Conservation (phyloP, 2,888 invertebrate genomes). For the Conops quadrifasciatus region DNA sequence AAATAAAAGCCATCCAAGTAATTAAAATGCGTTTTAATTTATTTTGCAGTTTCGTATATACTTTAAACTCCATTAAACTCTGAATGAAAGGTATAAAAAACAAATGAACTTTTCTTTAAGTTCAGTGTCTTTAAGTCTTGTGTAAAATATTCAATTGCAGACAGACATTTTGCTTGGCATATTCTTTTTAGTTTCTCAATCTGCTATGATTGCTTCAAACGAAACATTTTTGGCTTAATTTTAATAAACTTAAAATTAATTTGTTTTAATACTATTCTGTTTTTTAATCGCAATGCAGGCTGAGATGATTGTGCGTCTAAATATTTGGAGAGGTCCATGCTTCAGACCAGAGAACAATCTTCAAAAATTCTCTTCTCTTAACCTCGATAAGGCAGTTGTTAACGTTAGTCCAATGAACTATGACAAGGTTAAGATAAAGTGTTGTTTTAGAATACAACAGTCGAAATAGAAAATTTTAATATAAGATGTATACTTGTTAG, state of each 20-base stretch:
- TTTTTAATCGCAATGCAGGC: constrained; percentile 8
- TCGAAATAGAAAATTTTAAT: too few relatives aligned
- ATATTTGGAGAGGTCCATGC: constrained; percentile 12
- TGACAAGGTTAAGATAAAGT: not conserved
- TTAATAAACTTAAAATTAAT: constrained; percentile 27
- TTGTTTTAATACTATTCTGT: not conserved
- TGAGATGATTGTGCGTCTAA: constrained; percentile 31
- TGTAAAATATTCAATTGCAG: constrained; percentile 13
- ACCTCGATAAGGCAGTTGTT: constrained; percentile 24
- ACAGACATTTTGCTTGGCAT: constrained; percentile 30
- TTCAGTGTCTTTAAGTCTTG: not conserved
- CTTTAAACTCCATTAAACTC: constrained; percentile 5
- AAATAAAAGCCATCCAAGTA: not conserved
- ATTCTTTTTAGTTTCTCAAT: constrained; percentile 30
- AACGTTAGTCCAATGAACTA: constrained; percentile 6
- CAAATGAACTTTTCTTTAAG: constrained; percentile 30
- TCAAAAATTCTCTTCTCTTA: not conserved
- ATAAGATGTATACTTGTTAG: not conserved
- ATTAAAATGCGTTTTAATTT: not conserved
- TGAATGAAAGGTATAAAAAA: constrained; percentile 18
- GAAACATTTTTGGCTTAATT: constrained; percentile 19
- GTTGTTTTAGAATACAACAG: too few relatives aligned
- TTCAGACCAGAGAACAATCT: constrained; percentile 16
- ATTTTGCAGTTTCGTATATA: not conserved
- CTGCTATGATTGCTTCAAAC: not conserved